Evolutionary conservation across 2,113 vertebrate species (phyloP).

Genomic region (Nanorana parkeri): DNA sequence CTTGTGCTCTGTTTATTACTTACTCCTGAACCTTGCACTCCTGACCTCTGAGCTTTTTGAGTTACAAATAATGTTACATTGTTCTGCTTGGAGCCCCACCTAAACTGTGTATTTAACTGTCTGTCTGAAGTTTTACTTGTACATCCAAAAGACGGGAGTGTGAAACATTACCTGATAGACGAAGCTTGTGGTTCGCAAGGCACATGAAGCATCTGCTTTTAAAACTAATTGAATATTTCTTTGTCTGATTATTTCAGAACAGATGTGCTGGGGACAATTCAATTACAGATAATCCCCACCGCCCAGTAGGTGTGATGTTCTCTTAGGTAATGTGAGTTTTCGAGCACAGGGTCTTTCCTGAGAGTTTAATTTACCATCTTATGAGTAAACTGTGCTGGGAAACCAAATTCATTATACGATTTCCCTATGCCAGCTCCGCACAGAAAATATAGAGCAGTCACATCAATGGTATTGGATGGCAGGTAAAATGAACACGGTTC

Average conservation of each 20-base stretch:
- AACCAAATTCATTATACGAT: slow-evolving; percentile 15
- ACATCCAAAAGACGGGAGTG: not conserved
- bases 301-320: slow-evolving; percentile 56
- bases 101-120: no score
- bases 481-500: no score
- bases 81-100: no score
- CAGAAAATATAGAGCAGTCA: slow-evolving; percentile 3
- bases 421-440: slow-evolving; percentile 4
- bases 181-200: not conserved
- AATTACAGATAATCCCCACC: slow-evolving; percentile 62
- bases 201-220: slow-evolving; percentile 25
- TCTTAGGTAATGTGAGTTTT: slow-evolving; percentile 16
- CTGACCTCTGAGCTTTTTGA: no score
- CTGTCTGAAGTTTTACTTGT: not conserved
- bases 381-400: slow-evolving; percentile 21
- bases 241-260: slow-evolving; percentile 66
- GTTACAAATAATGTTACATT: no score
- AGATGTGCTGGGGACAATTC: slow-evolving; percentile 61
- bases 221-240: slow-evolving; percentile 56
- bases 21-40: no score
- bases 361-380: slow-evolving; percentile 40
- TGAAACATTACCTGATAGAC: not conserved
- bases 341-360: not conserved
- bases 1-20: no score
- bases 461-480: not conserved